These are phyloP conservation scores for Eupithecia inturbata DNA, from an alignment of 2,888 invertebrate species.

Conservation along the genomic window DNA sequence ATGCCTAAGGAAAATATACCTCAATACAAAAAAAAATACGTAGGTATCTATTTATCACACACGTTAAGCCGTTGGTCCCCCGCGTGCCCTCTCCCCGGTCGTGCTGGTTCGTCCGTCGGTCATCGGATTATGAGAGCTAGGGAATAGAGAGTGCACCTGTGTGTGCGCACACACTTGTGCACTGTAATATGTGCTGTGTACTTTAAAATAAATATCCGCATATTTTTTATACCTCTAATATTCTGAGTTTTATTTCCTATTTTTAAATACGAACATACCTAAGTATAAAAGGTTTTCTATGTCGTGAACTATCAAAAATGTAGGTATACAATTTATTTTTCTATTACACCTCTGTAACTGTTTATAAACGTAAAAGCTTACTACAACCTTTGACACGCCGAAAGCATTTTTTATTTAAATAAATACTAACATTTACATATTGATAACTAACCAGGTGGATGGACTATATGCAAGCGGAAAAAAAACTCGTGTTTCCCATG, in stretches of 20 bases:
- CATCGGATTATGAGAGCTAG: too few species aligned
- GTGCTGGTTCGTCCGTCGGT: too few species aligned
- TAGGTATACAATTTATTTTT: conserved; percentile 7
- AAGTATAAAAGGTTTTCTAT: neutral
- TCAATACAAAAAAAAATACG: too few species aligned
- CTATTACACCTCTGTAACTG: conserved; percentile 21
- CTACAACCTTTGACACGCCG: conserved; percentile 44
- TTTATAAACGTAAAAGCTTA: conserved; percentile 31
- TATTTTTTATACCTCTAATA: too few species aligned
- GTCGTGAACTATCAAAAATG: conserved; percentile 1
- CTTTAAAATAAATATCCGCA: too few species aligned
- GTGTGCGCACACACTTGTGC: too few species aligned
- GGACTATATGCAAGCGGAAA: conserved; percentile 24
- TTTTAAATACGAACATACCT: neutral
- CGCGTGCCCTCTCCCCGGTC: too few species aligned
- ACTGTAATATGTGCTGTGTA: too few species aligned
- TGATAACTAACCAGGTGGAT: conserved; percentile 44
- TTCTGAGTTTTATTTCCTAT: neutral
- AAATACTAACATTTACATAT: conserved; percentile 51
- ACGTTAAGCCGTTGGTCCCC: too few species aligned
- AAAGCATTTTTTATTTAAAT: conserved; percentile 55
- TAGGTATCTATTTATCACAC: too few species aligned
- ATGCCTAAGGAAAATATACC: too few species aligned
- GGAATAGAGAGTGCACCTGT: too few species aligned
- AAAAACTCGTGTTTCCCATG: neutral